Evolutionary conservation across 2,113 vertebrate genomes (phyloP).

Genomic region (Campylomormyrus numenius): DNA sequence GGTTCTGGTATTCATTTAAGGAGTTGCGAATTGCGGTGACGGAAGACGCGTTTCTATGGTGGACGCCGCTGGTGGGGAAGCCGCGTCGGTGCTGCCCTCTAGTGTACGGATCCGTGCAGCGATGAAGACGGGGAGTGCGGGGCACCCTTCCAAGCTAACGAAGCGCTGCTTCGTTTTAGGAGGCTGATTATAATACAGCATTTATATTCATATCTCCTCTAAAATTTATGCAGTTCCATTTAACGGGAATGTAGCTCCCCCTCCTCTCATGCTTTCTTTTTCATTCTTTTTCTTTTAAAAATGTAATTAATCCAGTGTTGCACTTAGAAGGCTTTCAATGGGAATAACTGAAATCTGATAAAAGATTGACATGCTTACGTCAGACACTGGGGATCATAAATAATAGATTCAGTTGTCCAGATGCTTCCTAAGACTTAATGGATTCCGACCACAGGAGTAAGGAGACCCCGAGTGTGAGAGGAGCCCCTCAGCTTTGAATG

Average conservation of each 20-base stretch:
- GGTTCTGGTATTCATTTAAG: neutral
- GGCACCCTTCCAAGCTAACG: neutral
- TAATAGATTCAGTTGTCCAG: too few relatives aligned
- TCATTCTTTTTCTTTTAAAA: neutral
- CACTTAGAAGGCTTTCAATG: neutral
- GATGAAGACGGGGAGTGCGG: neutral
- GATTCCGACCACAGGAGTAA: neutral
- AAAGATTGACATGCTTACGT: too few relatives aligned
- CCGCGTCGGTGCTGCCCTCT: neutral
- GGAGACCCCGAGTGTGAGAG: neutral
- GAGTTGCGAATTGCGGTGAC: neutral
- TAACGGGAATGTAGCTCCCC: neutral
- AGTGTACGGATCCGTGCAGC: neutral
- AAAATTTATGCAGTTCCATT: neutral
- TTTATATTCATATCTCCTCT: neutral
- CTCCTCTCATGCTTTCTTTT: neutral
- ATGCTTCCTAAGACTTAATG: neutral
- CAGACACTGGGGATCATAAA: too few relatives aligned
- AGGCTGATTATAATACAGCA: neutral
- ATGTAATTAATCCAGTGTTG: neutral
- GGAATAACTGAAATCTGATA: too few relatives aligned
- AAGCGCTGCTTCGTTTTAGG: neutral
- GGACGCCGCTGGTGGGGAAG: neutral
- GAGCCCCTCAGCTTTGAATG: neutral
- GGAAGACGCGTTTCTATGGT: conserved; percentile 1